Percentiles rank a stretch among this genome's conserved stretches.
Conservation (phyloP, 1,140 invertebrate genomes). For the Cyrtorhinus lividipennis region DNA sequence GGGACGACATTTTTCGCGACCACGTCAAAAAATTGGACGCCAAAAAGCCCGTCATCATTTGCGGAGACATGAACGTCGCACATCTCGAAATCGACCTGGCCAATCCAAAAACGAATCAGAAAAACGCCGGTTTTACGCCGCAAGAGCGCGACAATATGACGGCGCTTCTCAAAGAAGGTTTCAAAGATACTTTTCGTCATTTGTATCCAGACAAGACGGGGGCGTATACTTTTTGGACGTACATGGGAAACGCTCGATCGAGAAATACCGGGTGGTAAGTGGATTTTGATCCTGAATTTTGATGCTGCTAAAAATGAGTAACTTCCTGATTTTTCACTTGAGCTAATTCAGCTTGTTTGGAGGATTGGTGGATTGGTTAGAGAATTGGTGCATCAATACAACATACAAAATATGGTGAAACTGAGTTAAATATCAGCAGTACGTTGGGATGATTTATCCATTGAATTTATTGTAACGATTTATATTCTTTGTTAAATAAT, state of each 20-base stretch:
- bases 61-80: slow-evolving; percentile 95
- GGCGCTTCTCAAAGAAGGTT: slow-evolving; percentile 59
- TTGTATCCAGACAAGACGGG: slow-evolving; percentile 72
- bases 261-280: slow-evolving; percentile 90
- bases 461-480: too few species aligned
- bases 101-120: slow-evolving; percentile 88
- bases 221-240: slow-evolving; percentile 91
- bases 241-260: slow-evolving; percentile 64
- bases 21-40: slow-evolving; percentile 67
- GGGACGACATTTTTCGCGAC: slow-evolving; percentile 70
- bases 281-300: slow-evolving; percentile 18
- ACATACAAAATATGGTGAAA: too few species aligned
- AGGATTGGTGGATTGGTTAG: too few species aligned
- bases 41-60: slow-evolving; percentile 87
- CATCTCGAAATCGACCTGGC: slow-evolving; percentile 89
- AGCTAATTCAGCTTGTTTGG: too few species aligned
- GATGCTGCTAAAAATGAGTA: too few species aligned
- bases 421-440: too few species aligned
- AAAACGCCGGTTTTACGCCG: slow-evolving; percentile 87
- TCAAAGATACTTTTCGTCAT: slow-evolving; percentile 76
- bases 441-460: too few species aligned
- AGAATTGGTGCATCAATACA: too few species aligned
- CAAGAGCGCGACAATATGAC: slow-evolving; percentile 87
- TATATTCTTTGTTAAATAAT: too few species aligned
- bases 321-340: too few species aligned